Evolutionary conservation across 2,888 invertebrate species (phyloP).

Genomic region (Argyresthia albistria): DNA sequence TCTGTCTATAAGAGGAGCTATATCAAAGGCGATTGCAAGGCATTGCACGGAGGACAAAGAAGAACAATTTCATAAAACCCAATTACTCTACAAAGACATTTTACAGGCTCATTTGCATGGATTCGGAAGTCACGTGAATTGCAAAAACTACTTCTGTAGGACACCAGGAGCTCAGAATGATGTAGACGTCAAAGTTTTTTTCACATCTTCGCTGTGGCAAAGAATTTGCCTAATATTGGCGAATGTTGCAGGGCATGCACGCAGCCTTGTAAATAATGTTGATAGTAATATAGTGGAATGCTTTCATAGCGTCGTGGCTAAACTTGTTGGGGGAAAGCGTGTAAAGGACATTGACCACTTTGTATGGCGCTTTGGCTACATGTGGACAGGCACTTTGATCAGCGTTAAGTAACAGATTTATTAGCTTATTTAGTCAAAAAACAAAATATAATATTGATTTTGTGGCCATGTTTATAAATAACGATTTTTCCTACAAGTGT

Average conservation of each 20-base stretch:
- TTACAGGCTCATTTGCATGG: constrained; percentile 17
- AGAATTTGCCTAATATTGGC: constrained; percentile 1
- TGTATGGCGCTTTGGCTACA: no score
- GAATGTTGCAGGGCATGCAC: constrained; percentile 5
- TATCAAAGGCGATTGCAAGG: not conserved
- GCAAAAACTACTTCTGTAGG: constrained; percentile 12
- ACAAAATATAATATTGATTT: no score
- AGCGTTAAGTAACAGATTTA: no score
- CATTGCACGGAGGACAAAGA: constrained; percentile 5
- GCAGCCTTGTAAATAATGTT: constrained; percentile 13
- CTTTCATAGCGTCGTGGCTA: constrained; percentile 21
- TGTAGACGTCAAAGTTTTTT: not conserved
- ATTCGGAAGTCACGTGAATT: constrained; percentile 18
- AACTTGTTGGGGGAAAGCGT: constrained; percentile 26
- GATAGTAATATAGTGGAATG: constrained; percentile 22
- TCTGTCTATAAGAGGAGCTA: constrained; percentile 10
- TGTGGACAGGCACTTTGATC: no score
- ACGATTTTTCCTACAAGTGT: no score
- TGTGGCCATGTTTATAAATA: no score
- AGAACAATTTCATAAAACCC: not conserved
- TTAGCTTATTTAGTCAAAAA: no score
- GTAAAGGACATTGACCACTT: no score
- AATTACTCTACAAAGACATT: constrained; percentile 8
- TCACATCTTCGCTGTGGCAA: constrained; percentile 5
- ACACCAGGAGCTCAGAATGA: not conserved